These are phyloP conservation scores for Zelleria hepariella DNA, from an alignment of 2,888 invertebrate species.

Conservation along the genomic window DNA sequence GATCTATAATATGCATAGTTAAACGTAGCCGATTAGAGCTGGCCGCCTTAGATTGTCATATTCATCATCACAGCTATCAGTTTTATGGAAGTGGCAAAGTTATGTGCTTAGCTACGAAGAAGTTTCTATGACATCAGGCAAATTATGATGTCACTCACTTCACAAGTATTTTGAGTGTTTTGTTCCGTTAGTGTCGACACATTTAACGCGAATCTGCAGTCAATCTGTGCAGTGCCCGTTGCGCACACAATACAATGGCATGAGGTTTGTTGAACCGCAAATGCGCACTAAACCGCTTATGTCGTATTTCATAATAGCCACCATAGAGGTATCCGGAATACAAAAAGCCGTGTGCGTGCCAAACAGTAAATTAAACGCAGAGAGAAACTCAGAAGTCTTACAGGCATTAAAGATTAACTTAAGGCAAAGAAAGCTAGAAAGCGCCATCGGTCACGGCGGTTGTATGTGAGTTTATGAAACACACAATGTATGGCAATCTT, in stretches of 20 bases:
- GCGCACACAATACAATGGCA: neutral
- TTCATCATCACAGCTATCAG: too few species aligned
- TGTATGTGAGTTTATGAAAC: neutral
- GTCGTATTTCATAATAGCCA: neutral
- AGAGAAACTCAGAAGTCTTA: neutral
- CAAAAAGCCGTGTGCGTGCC: neutral
- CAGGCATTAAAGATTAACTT: neutral
- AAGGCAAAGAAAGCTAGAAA: neutral
- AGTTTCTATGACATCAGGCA: too few species aligned
- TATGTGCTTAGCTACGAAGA: too few species aligned
- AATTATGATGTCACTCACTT: too few species aligned
- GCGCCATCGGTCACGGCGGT: neutral
- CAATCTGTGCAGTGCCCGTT: too few species aligned
- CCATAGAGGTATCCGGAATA: neutral
- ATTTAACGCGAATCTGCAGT: neutral
- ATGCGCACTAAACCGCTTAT: neutral
- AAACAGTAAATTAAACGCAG: neutral
- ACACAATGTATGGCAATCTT: conserved; percentile 6
- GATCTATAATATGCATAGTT: too few species aligned
- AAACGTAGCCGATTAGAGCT: too few species aligned
- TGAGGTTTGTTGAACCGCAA: neutral
- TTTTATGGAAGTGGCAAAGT: too few species aligned
- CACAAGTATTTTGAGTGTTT: too few species aligned
- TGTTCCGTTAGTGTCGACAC: neutral
- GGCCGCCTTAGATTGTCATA: too few species aligned